These are phyloP conservation scores for Folsomia candida DNA, from an alignment of 2,888 invertebrate genomes.

Conservation along the genomic window DNA sequence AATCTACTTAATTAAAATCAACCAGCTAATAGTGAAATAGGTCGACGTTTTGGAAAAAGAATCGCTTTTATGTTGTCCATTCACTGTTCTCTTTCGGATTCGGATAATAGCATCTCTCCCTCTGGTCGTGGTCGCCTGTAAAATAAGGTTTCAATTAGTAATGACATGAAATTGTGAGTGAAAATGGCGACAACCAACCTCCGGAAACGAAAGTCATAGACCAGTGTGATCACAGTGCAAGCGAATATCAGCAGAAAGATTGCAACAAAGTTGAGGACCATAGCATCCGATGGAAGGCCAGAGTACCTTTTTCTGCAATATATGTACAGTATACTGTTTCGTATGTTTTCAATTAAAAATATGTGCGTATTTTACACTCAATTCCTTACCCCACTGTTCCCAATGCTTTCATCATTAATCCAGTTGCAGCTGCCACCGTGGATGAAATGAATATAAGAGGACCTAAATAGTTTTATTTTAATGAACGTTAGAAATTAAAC, in stretches of 20 bases:
- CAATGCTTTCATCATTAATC: conserved; percentile 47
- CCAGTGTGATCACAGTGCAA: conserved; percentile 35
- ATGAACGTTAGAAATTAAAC: no score
- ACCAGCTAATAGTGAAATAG: no score
- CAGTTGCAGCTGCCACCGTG: conserved; percentile 40
- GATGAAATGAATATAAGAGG: conserved; percentile 43
- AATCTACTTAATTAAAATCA: no score
- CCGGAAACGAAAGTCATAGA: conserved; percentile 42
- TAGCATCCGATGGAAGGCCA: conserved; percentile 27
- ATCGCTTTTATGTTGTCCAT: no score
- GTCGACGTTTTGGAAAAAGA: no score
- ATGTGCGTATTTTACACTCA: background rate
- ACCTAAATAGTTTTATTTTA: no score
- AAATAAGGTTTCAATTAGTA: no score
- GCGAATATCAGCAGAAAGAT: conserved; percentile 42
- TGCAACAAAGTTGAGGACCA: conserved; percentile 43
- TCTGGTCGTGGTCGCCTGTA: conserved; percentile 46
- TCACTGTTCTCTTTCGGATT: conserved; percentile 36
- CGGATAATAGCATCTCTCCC: conserved; percentile 46
- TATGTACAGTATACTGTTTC: background rate
- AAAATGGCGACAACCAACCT: no score
- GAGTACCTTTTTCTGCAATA: conserved; percentile 15
- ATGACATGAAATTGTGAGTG: no score
- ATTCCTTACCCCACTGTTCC: conserved; percentile 37
- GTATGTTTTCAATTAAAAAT: background rate